A percentile compares a stretch with the other conserved stretches of the same genome.
These are phyloP conservation scores for Pteromalus puparum DNA, from an alignment of 1,140 invertebrate species.

Conservation along the genomic window DNA sequence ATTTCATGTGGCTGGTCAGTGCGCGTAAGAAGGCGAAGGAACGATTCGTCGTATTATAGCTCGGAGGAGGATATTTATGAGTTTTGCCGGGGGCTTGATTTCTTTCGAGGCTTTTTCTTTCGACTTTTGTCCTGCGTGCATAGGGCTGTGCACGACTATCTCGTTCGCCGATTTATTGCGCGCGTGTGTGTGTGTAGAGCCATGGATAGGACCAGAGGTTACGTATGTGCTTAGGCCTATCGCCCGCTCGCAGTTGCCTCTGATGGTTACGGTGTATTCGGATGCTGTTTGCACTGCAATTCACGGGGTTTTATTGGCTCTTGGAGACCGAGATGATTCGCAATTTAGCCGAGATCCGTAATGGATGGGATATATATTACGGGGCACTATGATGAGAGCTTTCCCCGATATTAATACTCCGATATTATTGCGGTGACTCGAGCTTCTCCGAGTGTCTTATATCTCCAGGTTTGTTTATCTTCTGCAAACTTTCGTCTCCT, in stretches of 20 bases:
- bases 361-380: background rate
- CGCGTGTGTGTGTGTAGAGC: background rate
- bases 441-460: background rate
- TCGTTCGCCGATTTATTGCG: background rate
- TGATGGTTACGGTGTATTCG: background rate
- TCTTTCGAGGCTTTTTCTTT: too few species aligned
- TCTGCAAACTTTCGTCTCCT: too few species aligned
- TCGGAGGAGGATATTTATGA: conserved; percentile 35
- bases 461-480: too few species aligned
- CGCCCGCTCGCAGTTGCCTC: background rate
- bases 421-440: background rate
- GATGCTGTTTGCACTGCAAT: conserved; percentile 28
- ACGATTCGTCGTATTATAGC: background rate
- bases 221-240: background rate
- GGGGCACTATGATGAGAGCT: too few species aligned
- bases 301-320: conserved; percentile 26
- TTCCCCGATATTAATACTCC: too few species aligned
- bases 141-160: background rate
- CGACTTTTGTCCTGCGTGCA: too few species aligned
- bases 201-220: background rate
- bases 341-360: conserved; percentile 9
- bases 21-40: background rate
- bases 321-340: background rate
- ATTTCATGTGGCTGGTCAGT: conserved; percentile 24
- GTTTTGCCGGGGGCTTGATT: background rate